phyloP scores from a whole-genome alignment of 2,113 vertebrate species.

The Candoia aspera region DNA sequence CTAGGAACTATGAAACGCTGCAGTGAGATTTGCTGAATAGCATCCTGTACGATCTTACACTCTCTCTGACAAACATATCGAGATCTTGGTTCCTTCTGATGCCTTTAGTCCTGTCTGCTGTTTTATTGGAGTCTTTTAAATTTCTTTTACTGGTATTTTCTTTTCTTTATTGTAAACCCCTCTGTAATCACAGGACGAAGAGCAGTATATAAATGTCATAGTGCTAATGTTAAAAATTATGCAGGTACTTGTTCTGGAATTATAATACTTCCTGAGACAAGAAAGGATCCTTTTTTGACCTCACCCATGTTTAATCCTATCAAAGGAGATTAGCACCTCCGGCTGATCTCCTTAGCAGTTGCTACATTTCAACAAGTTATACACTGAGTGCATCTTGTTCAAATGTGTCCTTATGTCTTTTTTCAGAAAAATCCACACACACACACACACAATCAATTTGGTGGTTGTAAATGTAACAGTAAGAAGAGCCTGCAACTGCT shows the following conservation, averaged over 20 bases:
- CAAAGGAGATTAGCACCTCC: slow-evolving; percentile 41
- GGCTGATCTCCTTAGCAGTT: slow-evolving; percentile 38
- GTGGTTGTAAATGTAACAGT: neutral
- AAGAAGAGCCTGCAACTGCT: neutral
- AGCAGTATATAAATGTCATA: neutral
- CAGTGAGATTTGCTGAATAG: neutral
- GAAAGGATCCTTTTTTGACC: slow-evolving; percentile 38
- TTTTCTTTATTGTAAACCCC: neutral
- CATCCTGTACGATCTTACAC: neutral
- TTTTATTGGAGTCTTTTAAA: neutral
- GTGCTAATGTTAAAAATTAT: neutral
- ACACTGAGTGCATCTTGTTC: slow-evolving; percentile 28
- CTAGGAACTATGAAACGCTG: neutral
- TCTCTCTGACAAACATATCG: neutral
- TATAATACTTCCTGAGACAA: neutral
- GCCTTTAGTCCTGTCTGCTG: neutral
- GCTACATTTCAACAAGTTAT: slow-evolving; percentile 42
- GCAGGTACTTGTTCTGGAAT: neutral
- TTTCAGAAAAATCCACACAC: neutral
- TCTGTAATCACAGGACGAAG: neutral
- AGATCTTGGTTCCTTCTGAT: neutral
- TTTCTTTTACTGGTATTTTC: neutral
- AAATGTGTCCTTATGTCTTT: neutral
- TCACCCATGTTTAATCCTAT: slow-evolving; percentile 44
- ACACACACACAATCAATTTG: neutral